A percentile compares a stretch with the other conserved stretches of the same genome.
Evolutionary conservation across 2,888 invertebrate species (phyloP).

Genomic region (Pyrochroa serraticornis): DNA sequence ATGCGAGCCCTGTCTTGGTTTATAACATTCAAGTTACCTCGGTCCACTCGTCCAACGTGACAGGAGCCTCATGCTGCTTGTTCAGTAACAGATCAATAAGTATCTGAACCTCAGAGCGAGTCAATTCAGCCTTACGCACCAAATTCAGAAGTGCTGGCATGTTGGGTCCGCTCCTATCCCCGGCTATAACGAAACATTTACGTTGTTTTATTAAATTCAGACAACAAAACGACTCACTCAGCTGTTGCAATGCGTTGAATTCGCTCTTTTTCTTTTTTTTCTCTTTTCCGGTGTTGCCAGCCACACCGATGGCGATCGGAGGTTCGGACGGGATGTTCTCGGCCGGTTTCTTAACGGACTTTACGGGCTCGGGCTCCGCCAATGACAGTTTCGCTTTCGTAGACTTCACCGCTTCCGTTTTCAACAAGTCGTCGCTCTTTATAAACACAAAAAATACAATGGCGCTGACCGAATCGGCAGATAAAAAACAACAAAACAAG

Average conservation of each 20-base stretch:
- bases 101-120: constrained; percentile 86
- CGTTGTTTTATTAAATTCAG: neutral
- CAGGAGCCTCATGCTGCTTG: constrained; percentile 81
- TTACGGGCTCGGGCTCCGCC: neutral
- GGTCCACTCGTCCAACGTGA: constrained; percentile 81
- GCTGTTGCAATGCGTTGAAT: constrained; percentile 59
- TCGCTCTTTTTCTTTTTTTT: constrained; percentile 69
- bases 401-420: neutral
- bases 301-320: constrained; percentile 26
- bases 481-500: no score
- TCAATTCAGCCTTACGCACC: constrained; percentile 81
- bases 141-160: constrained; percentile 69
- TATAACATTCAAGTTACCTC: constrained; percentile 62
- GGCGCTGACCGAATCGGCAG: neutral
- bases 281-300: constrained; percentile 46
- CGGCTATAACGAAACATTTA: constrained; percentile 57
- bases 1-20: no score
- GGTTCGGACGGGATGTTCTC: constrained; percentile 18
- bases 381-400: neutral
- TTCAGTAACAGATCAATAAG: constrained; percentile 88
- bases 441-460: neutral
- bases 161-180: constrained; percentile 72
- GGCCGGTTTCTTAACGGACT: neutral
- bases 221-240: constrained; percentile 55
- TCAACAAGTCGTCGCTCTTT: constrained; percentile 20